Percentiles rank a stretch among this genome's conserved stretches.
Evolutionary conservation across 1,140 invertebrate genomes (phyloP).

Genomic region (Rhyacophila brunnea): DNA sequence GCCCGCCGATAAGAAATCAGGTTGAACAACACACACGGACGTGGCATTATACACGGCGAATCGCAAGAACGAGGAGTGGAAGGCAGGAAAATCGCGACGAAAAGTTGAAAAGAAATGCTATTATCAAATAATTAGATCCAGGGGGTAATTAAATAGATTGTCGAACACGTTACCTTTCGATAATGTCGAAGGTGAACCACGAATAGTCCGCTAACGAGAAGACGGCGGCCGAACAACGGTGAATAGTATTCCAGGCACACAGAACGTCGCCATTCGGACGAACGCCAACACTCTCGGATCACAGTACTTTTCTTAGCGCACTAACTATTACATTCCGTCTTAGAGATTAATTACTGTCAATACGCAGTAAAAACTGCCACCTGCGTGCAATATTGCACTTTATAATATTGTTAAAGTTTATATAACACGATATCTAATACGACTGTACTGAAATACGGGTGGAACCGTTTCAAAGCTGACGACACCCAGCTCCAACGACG

Average conservation of each 20-base stretch:
- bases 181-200: slow-evolving; percentile 8
- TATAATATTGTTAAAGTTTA: slow-evolving; percentile 22
- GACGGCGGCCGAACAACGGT: slow-evolving; percentile 23
- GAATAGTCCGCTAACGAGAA: slow-evolving; percentile 16
- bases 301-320: background rate
- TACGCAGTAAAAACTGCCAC: background rate
- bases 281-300: slow-evolving; percentile 4
- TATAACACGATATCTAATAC: slow-evolving; percentile 26
- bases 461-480: slow-evolving; percentile 2
- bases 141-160: background rate
- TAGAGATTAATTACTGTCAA: slow-evolving; percentile 5
- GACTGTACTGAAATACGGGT: slow-evolving; percentile 13
- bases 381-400: slow-evolving; percentile 11
- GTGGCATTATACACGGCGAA: slow-evolving; percentile 10
- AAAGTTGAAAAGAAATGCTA: background rate
- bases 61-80: background rate
- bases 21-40: slow-evolving; percentile 9
- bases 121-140: no score
- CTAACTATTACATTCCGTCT: slow-evolving; percentile 13
- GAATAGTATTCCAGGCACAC: slow-evolving; percentile 21
- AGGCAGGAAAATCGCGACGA: background rate
- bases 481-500: slow-evolving; percentile 11
- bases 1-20: slow-evolving; percentile 18
- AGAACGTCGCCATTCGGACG: slow-evolving; percentile 23
- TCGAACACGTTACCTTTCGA: slow-evolving; percentile 11